phyloP scores from a whole-genome alignment of 2,113 vertebrate species.

The Motacilla alba region DNA sequence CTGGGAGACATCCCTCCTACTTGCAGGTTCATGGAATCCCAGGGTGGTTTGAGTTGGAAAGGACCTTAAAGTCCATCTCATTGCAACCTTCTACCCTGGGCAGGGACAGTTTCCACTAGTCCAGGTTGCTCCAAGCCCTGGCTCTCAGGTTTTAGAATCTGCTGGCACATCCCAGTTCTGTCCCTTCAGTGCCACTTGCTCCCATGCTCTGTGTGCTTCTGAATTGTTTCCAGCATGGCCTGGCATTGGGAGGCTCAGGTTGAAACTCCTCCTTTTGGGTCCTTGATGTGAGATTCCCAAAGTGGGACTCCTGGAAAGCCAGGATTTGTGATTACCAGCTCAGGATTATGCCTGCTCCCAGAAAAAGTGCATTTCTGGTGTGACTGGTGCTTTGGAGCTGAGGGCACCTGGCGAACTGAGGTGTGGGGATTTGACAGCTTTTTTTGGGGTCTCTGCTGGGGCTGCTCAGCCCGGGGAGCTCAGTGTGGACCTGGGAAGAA shows the following conservation, averaged over 20 bases:
- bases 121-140: neutral
- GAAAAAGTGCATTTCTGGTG: rapidly evolving
- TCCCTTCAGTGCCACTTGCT: neutral
- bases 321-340: neutral
- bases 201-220: neutral
- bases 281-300: rapidly evolving
- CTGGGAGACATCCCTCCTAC: neutral
- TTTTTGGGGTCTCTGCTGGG: neutral
- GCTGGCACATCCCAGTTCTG: neutral
- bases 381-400: neutral
- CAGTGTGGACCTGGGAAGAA: rapidly evolving
- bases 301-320: rapidly evolving
- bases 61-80: neutral
- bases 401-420: rapidly evolving
- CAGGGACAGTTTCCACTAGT: neutral
- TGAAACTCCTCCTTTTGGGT: neutral
- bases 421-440: neutral
- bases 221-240: neutral
- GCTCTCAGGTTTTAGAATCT: neutral
- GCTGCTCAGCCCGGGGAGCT: neutral
- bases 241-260: neutral
- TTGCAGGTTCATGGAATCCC: neutral
- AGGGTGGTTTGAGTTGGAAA: neutral
- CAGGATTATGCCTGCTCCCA: neutral
- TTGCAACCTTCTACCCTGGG: neutral